Base-by-base conservation (phyloP, 2,797 vertebrate genomes). In the Coranthus polyacanthus region DNA sequence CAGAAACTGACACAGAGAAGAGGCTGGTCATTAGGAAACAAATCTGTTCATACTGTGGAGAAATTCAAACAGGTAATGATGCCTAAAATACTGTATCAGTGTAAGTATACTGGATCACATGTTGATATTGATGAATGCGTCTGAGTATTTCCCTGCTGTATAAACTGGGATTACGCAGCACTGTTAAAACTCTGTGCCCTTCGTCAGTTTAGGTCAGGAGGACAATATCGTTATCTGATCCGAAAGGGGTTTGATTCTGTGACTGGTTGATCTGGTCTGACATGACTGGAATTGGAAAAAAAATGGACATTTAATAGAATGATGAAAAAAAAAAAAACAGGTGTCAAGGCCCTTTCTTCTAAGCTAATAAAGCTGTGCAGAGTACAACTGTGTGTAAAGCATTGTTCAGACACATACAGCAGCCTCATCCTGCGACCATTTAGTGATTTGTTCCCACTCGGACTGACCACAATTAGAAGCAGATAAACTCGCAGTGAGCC, bases 401-500 rank as follows among this genome's bases (percentile, higher is more conserved):
- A 13, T 59, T 22, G 13, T 9, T 59, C 16, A 37, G 61, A 64
- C 13, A 60, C 12, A 17, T 32, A 6, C 10, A 29, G 32, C 32
- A 29, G 3, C 24, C 36, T 49, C 21, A 41, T 42, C 22, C 26
- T 39, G 61, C n/a, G 41, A 43, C 18, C 44, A 11, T 46, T 67
- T 24, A 17, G 12, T 20, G 37, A 50, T 76, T 50, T 29, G 18
- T 44, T 65, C 29, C 45, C 57, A 49, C 47, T 32, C 38, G 63
- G 39, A 67, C 34, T 36, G 21, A 44, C 42, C 56, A 63, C 63
- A 72, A 55, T 74, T 79, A 76, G 73, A 78, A 74, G 42, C 59
- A 66, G 11, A 55, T 10, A 41, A 29, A 49, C 26, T 77, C 57
- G 16, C 41, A 58, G 29, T 39, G 47, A 2, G 26, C 46, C 46